Percentiles rank a stretch among this genome's conserved stretches.
Conservation (phyloP, 2,113 vertebrate genomes). For the Zootoca vivipara region DNA sequence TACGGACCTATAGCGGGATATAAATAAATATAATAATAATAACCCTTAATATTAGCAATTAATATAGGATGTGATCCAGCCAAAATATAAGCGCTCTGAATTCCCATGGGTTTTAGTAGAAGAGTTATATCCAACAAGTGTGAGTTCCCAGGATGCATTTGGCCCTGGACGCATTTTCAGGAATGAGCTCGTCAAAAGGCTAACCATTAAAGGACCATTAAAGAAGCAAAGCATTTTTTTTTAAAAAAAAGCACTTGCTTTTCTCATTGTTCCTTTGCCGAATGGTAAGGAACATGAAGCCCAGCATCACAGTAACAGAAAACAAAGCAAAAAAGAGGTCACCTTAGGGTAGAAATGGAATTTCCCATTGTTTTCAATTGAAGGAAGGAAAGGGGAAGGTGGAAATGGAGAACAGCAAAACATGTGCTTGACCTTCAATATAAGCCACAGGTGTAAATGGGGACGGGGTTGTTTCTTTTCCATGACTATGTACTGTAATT, state of each 20-base stretch:
- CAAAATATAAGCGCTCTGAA: too few relatives aligned
- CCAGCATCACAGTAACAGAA: not conserved
- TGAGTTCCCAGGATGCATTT: not conserved
- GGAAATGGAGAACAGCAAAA: not conserved
- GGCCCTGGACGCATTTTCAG: not conserved
- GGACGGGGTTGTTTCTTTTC: not conserved
- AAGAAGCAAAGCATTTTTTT: not conserved
- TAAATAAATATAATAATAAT: too few relatives aligned
- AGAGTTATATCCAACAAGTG: too few relatives aligned
- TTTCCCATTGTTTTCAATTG: constrained; percentile 6
- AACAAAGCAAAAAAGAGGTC: not conserved
- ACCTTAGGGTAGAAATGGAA: not conserved
- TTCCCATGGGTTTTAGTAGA: too few relatives aligned
- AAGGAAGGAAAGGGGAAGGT: constrained; percentile 13
- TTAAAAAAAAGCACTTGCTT: not conserved
- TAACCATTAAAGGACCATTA: not conserved
- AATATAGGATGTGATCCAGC: too few relatives aligned
- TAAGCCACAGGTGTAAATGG: constrained; percentile 3
- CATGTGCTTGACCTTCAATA: not conserved
- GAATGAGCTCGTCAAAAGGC: not conserved
- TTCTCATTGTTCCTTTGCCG: not conserved
- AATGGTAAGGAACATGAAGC: not conserved
- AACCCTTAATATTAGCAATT: too few relatives aligned
- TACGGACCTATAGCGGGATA: too few relatives aligned
- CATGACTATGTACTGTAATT: not conserved